Base-by-base conservation (phyloP, 2,797 vertebrate genomes). In the Gymnoscopelus microlampas region DNA sequence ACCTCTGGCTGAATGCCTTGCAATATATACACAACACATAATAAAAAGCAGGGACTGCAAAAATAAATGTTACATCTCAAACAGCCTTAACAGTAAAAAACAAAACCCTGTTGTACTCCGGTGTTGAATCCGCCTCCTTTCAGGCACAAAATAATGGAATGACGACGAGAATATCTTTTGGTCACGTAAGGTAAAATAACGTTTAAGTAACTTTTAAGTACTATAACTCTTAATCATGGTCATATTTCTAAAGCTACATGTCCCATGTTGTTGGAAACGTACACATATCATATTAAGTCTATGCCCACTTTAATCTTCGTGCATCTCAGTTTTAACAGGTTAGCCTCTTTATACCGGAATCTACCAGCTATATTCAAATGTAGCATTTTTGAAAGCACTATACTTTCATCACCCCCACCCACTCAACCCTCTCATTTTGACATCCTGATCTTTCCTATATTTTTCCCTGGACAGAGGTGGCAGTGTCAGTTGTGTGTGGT, bases 401-500 rank as follows among this genome's bases (percentile, higher is more conserved):
- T 44, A 10, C 39, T 44, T 44, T 44, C 39, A 10, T 44, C 39
- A 10, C 7, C 32, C 32, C 32, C 39, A 44, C 9, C 2, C 8
- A 44, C 39, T 44, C 39, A 44, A 9, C 39, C 7, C 39, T 44
- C 39, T 44, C 39, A 44, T 44, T 10, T 44, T n/a, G 35, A 12
- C 14, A 7, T 7, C 6, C 7, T 11, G 15, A 10, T 19, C 32
- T 39, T 12, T 54, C 62, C 29, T 49, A 47, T 24, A 13, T 0
- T 4, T 10, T 47, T 64, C 61, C 2, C 5, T 3, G n/a, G 10
- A 6, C 69, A 19, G 2, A 26, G 50, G 24, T 24, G 13, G 13
- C 26, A 29, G 12, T 39, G 7, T 95, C 88, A 96, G 81, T 92
- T 87, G 4, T 90, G 92, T 47, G 89, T 91, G 73, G 93, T 82